Conservation (phyloP, 2,797 vertebrate genomes). For the Petrocephalus sullivani region DNA sequence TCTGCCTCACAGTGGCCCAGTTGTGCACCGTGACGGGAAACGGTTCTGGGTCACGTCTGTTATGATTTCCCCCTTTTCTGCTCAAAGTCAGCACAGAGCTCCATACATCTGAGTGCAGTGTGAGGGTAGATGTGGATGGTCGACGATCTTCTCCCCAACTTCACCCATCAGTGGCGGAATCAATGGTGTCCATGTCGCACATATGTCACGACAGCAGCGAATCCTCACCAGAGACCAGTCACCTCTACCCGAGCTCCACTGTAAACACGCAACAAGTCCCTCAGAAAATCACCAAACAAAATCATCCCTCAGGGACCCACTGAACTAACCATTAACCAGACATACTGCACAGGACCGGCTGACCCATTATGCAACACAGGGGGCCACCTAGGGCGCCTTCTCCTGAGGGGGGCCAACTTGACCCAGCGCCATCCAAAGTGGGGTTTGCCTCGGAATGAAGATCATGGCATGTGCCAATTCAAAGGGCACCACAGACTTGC, state of each 20-base stretch:
- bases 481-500: not conserved
- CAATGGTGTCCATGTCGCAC: not conserved
- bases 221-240: not conserved
- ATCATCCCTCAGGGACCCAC: not conserved
- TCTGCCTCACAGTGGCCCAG: not conserved
- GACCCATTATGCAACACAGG: not conserved
- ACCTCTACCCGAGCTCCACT: not conserved
- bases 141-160: not conserved
- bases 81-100: not conserved
- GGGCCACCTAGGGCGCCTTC: not conserved
- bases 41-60: not conserved
- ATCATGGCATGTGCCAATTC: not conserved
- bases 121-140: not conserved
- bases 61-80: not conserved
- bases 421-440: not conserved
- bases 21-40: not conserved
- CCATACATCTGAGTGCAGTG: not conserved
- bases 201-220: not conserved
- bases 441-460: not conserved
- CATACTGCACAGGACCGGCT: not conserved
- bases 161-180: not conserved
- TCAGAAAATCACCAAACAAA: not conserved
- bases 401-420: not conserved
- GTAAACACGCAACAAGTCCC: not conserved
- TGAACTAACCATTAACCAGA: not conserved